A percentile compares a stretch with the other conserved stretches of the same genome.
Conservation (phyloP, 2,888 invertebrate genomes). For the Drosophila barbarae region DNA sequence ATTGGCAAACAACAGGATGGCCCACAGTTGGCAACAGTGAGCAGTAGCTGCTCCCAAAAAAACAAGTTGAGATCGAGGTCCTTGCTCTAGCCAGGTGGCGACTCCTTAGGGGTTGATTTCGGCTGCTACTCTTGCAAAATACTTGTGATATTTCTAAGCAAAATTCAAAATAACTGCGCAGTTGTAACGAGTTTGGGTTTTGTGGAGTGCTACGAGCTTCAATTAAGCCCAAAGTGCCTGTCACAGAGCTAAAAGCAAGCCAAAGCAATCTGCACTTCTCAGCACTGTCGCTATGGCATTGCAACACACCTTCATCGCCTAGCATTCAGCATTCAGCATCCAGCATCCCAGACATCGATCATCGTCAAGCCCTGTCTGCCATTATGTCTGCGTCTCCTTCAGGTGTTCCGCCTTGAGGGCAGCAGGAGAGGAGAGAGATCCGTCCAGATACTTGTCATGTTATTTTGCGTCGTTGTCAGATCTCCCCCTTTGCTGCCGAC, state of each 20-base stretch:
- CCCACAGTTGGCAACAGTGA: slow-evolving; percentile 53
- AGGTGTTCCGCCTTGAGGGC: slow-evolving; percentile 45
- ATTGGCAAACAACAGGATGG: slow-evolving; percentile 59
- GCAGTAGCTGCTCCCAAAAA: slow-evolving; percentile 27
- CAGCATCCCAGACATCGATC: slow-evolving; percentile 54
- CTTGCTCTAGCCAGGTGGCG: slow-evolving; percentile 52
- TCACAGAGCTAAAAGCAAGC: slow-evolving; percentile 27
- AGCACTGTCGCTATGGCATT: slow-evolving; percentile 25
- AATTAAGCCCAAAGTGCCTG: slow-evolving; percentile 44
- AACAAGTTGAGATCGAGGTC: slow-evolving; percentile 48
- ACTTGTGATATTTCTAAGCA: slow-evolving; percentile 8
- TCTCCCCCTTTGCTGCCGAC: slow-evolving; percentile 7
- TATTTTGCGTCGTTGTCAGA: slow-evolving; percentile 49
- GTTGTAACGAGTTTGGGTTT: slow-evolving; percentile 59
- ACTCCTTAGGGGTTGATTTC: slow-evolving; percentile 47
- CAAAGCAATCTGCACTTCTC: slow-evolving; percentile 8
- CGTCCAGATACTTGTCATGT: slow-evolving; percentile 49
- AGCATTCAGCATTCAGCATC: not conserved
- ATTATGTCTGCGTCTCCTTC: slow-evolving; percentile 34
- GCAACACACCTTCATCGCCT: slow-evolving; percentile 11
- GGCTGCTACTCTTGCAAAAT: slow-evolving; percentile 18
- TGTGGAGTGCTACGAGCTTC: slow-evolving; percentile 32
- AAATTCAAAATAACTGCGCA: slow-evolving; percentile 53
- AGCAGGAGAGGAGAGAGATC: slow-evolving; percentile 9
- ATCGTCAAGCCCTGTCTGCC: slow-evolving; percentile 51